Conservation (phyloP, 2,113 vertebrate genomes). For the Esox niger region DNA sequence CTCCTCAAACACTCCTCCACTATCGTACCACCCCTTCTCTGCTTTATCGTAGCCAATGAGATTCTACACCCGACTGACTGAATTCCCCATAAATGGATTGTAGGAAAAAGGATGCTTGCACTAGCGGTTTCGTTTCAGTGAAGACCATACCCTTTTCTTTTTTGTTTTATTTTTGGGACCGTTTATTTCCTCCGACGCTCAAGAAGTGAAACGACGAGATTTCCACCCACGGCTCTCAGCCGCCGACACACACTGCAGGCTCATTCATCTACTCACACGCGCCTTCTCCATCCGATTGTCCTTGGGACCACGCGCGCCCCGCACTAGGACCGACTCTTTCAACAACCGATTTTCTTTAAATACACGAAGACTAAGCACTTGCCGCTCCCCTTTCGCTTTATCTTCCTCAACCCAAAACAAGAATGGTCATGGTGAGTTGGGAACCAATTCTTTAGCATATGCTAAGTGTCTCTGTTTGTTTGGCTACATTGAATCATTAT, state of each 20-base stretch:
- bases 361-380: background rate
- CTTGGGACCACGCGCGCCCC: constrained; percentile 33
- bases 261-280: constrained; percentile 39
- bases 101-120: constrained; percentile 69
- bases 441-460: too few species aligned
- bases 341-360: constrained; percentile 68
- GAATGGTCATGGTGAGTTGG: constrained; percentile 98
- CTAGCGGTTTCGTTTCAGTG: constrained; percentile 70
- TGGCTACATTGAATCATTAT: too few species aligned
- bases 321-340: constrained; percentile 30
- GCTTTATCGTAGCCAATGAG: constrained; percentile 79
- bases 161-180: constrained; percentile 44
- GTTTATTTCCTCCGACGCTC: constrained; percentile 18
- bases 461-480: too few species aligned
- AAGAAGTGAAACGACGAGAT: constrained; percentile 2
- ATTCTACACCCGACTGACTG: constrained; percentile 76
- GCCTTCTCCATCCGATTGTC: constrained; percentile 30
- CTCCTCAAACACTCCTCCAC: constrained; percentile 47
- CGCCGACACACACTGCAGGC: constrained; percentile 10
- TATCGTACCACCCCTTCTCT: constrained; percentile 54
- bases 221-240: constrained; percentile 13
- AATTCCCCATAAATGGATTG: constrained; percentile 82
- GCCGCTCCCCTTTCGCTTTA: constrained; percentile 52
- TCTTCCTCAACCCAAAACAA: constrained; percentile 77
- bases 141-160: constrained; percentile 66